Evolutionary conservation across 2,797 vertebrate species (phyloP).

Genomic region (Chrysolophus pictus): DNA sequence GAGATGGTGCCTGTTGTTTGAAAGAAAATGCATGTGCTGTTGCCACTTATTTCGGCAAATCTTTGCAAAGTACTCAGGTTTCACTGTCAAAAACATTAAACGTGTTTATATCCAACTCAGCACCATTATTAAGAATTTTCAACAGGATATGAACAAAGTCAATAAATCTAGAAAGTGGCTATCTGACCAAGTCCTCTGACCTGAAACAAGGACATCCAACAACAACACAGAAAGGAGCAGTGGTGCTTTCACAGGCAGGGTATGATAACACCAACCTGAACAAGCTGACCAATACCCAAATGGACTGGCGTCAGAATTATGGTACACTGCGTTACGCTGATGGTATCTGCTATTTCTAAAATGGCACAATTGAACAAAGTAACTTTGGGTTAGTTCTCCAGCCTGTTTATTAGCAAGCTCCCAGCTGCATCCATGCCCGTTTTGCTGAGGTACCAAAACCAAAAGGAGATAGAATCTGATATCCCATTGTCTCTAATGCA

Average conservation of each 20-base stretch:
- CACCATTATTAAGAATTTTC: slow-evolving; percentile 69
- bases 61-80: slow-evolving; percentile 43
- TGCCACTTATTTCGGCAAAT: slow-evolving; percentile 22
- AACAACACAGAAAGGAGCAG: background rate
- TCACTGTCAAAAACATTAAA: slow-evolving; percentile 35
- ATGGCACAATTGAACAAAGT: background rate
- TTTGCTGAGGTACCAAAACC: background rate
- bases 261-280: background rate
- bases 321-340: background rate
- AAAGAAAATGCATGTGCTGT: background rate
- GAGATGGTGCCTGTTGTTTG: background rate
- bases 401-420: background rate
- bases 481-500: background rate
- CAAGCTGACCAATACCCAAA: background rate
- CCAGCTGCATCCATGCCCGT: background rate
- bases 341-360: background rate
- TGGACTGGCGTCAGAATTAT: background rate
- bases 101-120: slow-evolving; percentile 52
- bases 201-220: slow-evolving; percentile 14
- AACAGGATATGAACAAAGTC: slow-evolving; percentile 57
- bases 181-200: slow-evolving; percentile 15
- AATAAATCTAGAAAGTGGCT: slow-evolving; percentile 63
- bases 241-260: background rate
- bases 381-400: background rate
- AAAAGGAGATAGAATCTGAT: background rate